These are phyloP conservation scores for Heliconius congener DNA, from an alignment of 1,140 invertebrate genomes.

Conservation along the genomic window DNA sequence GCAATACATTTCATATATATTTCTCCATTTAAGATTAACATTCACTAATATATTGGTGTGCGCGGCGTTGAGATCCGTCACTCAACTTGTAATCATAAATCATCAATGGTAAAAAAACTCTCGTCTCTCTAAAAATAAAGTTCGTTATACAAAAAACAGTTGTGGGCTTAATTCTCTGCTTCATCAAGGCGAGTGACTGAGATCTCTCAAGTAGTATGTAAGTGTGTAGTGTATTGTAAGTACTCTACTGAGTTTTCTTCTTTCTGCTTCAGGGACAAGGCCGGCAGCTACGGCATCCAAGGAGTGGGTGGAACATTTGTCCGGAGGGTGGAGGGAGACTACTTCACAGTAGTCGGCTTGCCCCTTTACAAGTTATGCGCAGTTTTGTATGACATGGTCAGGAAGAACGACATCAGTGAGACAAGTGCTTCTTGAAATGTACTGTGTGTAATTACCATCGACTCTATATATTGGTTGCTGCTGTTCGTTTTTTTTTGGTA, in stretches of 20 bases:
- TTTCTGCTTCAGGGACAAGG: slow-evolving; percentile 89
- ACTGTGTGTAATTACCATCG: too few relatives aligned
- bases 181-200: too few relatives aligned
- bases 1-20: neutral
- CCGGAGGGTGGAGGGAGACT: slow-evolving; percentile 93
- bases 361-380: slow-evolving; percentile 90
- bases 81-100: neutral
- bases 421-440: neutral
- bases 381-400: slow-evolving; percentile 84
- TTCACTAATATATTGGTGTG: neutral
- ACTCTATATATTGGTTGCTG: too few relatives aligned
- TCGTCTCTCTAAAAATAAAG: neutral
- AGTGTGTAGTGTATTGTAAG: too few relatives aligned
- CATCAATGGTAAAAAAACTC: neutral
- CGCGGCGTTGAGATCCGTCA: neutral
- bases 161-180: too few relatives aligned
- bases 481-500: too few relatives aligned
- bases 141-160: neutral
- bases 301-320: slow-evolving; percentile 93
- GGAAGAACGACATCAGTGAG: slow-evolving; percentile 31
- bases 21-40: neutral
- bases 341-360: slow-evolving; percentile 96
- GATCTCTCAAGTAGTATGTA: too few relatives aligned
- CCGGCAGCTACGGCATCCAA: slow-evolving; percentile 97
- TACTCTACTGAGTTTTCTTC: neutral